phyloP scores from a whole-genome alignment of 2,113 vertebrate genomes.

The Dendropsophus ebraccatus region DNA sequence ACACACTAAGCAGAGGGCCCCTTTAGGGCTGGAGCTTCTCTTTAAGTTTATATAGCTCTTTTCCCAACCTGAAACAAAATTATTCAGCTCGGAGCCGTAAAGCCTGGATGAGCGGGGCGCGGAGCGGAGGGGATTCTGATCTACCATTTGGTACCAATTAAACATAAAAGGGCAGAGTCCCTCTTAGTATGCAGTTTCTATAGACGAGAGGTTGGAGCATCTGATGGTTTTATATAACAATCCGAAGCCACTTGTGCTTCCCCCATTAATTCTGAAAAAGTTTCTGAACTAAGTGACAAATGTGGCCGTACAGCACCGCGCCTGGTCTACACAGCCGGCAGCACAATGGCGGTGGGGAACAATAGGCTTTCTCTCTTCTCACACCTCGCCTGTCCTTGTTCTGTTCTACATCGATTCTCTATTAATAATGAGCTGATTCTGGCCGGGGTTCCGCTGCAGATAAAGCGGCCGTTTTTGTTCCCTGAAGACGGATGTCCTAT shows the following conservation, averaged over 20 bases:
- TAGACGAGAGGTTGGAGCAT: neutral
- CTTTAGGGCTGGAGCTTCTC: no score
- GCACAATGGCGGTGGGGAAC: neutral
- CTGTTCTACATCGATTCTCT: constrained; percentile 2
- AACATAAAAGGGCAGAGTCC: neutral
- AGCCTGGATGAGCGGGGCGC: neutral
- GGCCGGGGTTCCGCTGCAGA: constrained; percentile 34
- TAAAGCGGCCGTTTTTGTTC: constrained; percentile 49
- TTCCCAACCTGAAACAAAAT: neutral
- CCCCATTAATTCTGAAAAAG: neutral
- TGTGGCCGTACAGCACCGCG: neutral
- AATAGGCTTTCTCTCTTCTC: constrained; percentile 39
- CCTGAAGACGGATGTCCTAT: constrained; percentile 46
- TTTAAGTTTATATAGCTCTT: neutral
- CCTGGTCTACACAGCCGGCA: neutral
- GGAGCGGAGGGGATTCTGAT: neutral
- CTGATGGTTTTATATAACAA: neutral
- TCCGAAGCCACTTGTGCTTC: neutral
- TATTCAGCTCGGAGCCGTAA: neutral
- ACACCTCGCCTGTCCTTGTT: constrained; percentile 30
- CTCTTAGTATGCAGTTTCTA: neutral
- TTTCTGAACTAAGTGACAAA: neutral
- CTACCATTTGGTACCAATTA: neutral
- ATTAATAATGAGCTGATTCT: constrained; percentile 50
- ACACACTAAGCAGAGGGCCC: no score